These are phyloP conservation scores for Trachops cirrhosus DNA, from an alignment of 2,797 vertebrate species.

Conservation along the genomic window DNA sequence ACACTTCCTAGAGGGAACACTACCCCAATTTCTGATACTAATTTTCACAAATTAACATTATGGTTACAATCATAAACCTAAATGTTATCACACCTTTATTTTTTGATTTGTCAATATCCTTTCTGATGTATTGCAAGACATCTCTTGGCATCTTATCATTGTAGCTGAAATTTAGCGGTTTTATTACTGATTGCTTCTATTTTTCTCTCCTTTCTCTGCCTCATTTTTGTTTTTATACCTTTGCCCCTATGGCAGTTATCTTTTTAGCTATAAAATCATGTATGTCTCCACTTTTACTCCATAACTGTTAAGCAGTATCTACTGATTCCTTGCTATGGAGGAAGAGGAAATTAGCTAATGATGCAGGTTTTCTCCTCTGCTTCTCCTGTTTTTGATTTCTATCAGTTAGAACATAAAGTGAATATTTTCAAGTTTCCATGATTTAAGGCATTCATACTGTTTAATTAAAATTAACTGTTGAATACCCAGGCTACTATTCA, in stretches of 20 bases:
- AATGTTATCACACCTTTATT: neutral
- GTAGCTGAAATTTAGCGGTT: neutral
- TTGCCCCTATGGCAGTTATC: neutral
- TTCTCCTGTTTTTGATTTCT: neutral
- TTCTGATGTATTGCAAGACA: neutral
- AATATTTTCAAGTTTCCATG: neutral
- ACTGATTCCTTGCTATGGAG: neutral
- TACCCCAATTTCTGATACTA: neutral
- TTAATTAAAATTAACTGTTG: neutral
- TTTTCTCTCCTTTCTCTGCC: neutral
- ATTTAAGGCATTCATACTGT: neutral
- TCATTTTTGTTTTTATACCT: neutral
- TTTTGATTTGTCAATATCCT: neutral
- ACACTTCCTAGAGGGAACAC: neutral
- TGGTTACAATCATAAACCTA: neutral
- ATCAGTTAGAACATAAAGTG: neutral
- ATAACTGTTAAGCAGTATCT: neutral
- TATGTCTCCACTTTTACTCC: neutral
- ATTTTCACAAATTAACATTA: neutral
- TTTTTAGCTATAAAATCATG: neutral
- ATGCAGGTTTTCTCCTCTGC: neutral
- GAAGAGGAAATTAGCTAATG: neutral
- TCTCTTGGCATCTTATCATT: neutral
- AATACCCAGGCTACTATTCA: neutral
- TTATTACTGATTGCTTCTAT: neutral